Conservation (phyloP, 1,140 invertebrate genomes). For the Hylaeus anthracinus region DNA sequence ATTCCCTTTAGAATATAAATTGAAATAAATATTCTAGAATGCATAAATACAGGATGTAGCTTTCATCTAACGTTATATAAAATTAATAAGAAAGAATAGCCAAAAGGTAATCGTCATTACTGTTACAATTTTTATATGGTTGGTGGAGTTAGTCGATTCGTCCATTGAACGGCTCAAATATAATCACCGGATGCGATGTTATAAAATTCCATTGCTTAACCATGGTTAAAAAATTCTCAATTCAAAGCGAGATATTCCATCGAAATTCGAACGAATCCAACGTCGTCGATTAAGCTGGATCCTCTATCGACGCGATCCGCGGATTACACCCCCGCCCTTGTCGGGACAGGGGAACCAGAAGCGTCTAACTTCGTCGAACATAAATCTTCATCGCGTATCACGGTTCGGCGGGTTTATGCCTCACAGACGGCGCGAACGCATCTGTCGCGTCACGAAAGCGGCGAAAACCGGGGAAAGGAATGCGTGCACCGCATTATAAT, state of each 20-base stretch:
- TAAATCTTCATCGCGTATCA: slow-evolving; percentile 10
- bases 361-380: not conserved
- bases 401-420: slow-evolving; percentile 28
- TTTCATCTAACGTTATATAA: no score
- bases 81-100: no score
- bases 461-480: slow-evolving; percentile 34
- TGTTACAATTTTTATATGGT: no score
- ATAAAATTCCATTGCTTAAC: no score
- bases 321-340: not conserved
- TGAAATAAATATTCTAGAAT: no score
- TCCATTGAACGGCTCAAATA: no score
- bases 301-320: no score
- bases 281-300: not conserved
- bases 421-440: slow-evolving; percentile 32
- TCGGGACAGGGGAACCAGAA: not conserved
- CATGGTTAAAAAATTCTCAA: not conserved
- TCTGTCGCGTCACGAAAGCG: slow-evolving; percentile 54
- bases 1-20: no score
- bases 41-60: no score
- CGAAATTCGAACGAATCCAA: not conserved
- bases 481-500: slow-evolving; percentile 54
- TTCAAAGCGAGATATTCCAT: not conserved
- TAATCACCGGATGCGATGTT: no score
- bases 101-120: no score
- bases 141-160: no score